Evolutionary conservation across 1,140 invertebrate species (phyloP).

Genomic region (Drosophila micromelanica): DNA sequence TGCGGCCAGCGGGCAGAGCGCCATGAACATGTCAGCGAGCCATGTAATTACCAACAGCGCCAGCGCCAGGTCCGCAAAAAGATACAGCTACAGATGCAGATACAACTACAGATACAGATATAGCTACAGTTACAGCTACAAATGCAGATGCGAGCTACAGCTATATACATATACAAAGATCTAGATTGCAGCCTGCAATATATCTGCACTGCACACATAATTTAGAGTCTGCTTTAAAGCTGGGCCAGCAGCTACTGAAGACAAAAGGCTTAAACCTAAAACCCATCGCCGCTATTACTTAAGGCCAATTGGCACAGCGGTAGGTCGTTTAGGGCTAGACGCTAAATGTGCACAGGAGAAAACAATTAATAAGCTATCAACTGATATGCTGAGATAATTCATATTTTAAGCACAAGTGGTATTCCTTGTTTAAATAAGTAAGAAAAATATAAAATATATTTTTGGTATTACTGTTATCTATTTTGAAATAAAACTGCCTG

Average conservation of each 20-base stretch:
- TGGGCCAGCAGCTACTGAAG: conserved; percentile 40
- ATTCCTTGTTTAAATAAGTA: too few species aligned
- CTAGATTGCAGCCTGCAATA: conserved; percentile 10
- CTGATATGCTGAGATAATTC: neutral
- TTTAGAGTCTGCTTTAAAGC: conserved; percentile 11
- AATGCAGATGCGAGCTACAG: neutral
- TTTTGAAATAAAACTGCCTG: too few species aligned
- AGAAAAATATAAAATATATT: too few species aligned
- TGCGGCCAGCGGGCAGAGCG: conserved; percentile 35
- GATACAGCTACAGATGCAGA: neutral
- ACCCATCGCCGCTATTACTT: conserved; percentile 6
- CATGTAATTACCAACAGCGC: conserved; percentile 75
- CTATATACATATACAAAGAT: conserved; percentile 1
- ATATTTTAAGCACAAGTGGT: neutral
- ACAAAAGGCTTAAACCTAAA: conserved; percentile 7
- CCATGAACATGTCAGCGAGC: conserved; percentile 79
- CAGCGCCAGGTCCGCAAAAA: conserved; percentile 48
- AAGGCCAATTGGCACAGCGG: conserved; percentile 57
- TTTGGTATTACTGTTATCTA: too few species aligned
- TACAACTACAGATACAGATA: neutral
- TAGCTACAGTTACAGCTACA: neutral
- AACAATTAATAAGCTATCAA: conserved; percentile 1
- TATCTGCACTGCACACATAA: conserved; percentile 23
- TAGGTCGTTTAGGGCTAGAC: conserved; percentile 62
- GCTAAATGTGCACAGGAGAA: conserved; percentile 12